Conservation (phyloP, 2,888 invertebrate species). For the Pristionchus arcanus region DNA sequence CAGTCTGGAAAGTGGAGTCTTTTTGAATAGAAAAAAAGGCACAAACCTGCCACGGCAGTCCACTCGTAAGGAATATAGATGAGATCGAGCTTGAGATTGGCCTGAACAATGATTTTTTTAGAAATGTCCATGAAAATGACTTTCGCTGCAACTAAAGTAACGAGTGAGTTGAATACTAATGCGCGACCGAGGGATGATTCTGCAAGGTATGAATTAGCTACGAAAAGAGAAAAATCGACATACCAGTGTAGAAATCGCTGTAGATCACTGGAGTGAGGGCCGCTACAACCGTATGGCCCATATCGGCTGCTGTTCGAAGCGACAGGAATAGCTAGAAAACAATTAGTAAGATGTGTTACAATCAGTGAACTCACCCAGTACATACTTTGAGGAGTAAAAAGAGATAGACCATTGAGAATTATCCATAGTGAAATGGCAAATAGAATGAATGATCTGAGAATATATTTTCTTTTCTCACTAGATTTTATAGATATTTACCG, state of each 20-base stretch:
- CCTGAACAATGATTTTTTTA: neutral
- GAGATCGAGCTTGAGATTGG: neutral
- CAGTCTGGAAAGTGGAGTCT: neutral
- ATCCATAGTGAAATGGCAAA: neutral
- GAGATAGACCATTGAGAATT: conserved; percentile 5
- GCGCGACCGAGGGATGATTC: neutral
- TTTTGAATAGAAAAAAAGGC: neutral
- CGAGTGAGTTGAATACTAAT: conserved; percentile 32
- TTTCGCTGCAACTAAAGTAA: neutral
- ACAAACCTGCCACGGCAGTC: conserved; percentile 14
- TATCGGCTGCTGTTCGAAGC: neutral
- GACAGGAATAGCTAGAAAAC: conserved; percentile 12
- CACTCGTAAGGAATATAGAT: conserved; percentile 29
- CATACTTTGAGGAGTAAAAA: neutral
- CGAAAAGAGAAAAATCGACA: neutral
- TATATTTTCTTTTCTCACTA: neutral
- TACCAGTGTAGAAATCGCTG: conserved; percentile 35
- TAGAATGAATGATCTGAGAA: conserved; percentile 24
- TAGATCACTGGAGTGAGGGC: conserved; percentile 22
- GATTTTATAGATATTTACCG: neutral
- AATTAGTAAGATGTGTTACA: too few species aligned
- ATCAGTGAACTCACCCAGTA: neutral
- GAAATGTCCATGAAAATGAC: neutral
- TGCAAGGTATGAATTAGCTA: neutral
- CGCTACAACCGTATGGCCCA: neutral